Percentiles rank a stretch among this genome's conserved stretches.
Evolutionary conservation across 2,113 vertebrate genomes (phyloP).

Genomic region (Gavia stellata): DNA sequence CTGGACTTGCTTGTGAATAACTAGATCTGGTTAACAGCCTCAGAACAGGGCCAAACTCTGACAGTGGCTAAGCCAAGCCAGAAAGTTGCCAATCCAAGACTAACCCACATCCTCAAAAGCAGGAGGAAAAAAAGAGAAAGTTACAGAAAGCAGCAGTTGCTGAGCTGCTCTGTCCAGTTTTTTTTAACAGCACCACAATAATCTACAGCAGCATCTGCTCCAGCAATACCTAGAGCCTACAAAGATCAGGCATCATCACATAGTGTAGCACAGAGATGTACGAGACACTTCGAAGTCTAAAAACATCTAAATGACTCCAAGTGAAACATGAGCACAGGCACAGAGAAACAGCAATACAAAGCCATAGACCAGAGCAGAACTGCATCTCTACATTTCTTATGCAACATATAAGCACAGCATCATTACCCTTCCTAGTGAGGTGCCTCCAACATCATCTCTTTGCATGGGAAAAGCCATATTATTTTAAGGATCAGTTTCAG

Average conservation of each 20-base stretch:
- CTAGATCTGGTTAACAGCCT: background rate
- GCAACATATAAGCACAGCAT: rapidly evolving
- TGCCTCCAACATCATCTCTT: background rate
- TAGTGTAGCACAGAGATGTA: rapidly evolving
- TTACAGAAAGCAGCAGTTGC: background rate
- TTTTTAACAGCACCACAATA: background rate
- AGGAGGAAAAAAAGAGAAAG: background rate
- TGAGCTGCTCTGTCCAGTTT: background rate
- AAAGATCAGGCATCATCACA: background rate
- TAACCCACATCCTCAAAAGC: background rate
- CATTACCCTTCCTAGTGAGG: background rate
- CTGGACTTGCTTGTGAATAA: background rate
- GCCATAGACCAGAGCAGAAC: background rate
- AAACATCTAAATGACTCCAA: background rate
- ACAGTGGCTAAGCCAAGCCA: background rate
- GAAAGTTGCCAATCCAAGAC: background rate
- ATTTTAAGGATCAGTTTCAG: background rate
- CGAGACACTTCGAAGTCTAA: background rate
- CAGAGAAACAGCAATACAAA: background rate
- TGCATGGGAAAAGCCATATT: background rate
- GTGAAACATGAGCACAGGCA: rapidly evolving
- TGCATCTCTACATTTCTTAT: background rate
- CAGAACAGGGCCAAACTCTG: background rate
- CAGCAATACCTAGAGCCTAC: background rate
- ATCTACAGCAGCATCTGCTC: background rate